Percentiles rank a stretch among this genome's conserved stretches.
These are phyloP conservation scores for Philypnodon macrostomus DNA, from an alignment of 2,797 vertebrate genomes.

Conservation along the genomic window DNA sequence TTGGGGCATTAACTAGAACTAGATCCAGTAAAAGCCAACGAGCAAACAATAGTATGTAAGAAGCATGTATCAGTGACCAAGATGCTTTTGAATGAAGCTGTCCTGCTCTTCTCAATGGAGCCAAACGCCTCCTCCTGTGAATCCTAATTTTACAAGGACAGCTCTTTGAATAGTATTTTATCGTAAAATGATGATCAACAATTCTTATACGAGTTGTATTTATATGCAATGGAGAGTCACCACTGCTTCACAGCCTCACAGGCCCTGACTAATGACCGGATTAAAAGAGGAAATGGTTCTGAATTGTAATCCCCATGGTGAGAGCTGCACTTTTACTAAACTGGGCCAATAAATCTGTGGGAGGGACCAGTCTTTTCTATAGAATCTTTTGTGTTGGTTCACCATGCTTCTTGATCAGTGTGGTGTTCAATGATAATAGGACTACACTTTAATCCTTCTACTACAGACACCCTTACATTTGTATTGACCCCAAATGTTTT, in stretches of 20 bases:
- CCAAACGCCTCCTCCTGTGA: too few species aligned
- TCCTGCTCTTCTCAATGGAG: too few species aligned
- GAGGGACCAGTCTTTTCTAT: constrained; percentile 30
- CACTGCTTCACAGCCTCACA: constrained; percentile 34
- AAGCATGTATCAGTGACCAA: too few species aligned
- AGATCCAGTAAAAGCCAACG: too few species aligned
- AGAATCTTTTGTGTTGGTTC: constrained; percentile 41
- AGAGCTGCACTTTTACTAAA: constrained; percentile 36
- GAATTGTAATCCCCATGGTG: constrained; percentile 55
- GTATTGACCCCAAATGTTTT: constrained; percentile 15
- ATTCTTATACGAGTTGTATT: constrained; percentile 20
- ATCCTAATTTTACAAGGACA: neutral
- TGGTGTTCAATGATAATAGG: constrained; percentile 10
- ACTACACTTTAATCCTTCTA: constrained; percentile 23
- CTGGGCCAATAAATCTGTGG: constrained; percentile 49
- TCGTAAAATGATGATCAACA: constrained; percentile 28
- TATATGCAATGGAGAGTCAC: constrained; percentile 42
- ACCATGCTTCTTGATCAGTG: constrained; percentile 14
- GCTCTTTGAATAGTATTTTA: too few species aligned
- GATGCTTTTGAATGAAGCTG: too few species aligned
- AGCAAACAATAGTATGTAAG: too few species aligned
- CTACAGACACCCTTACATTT: constrained; percentile 29
- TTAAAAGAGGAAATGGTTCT: constrained; percentile 45
- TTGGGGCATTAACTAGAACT: too few species aligned
- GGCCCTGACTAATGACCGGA: constrained; percentile 62